A percentile compares a stretch with the other conserved stretches of the same genome.
Evolutionary conservation across 1,140 invertebrate genomes (phyloP).

Genomic region (Telenomus remus): DNA sequence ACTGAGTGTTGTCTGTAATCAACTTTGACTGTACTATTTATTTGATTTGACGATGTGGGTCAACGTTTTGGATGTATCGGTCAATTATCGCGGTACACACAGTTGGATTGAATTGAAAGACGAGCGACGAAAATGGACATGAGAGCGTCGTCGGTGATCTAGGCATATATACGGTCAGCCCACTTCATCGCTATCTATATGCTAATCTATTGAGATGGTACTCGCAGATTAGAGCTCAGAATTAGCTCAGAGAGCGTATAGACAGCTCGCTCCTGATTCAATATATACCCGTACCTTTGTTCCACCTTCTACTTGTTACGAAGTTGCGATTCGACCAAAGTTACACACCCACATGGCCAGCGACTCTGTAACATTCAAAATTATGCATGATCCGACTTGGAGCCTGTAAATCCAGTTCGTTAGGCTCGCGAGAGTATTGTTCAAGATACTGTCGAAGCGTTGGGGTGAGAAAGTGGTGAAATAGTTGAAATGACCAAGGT

Average conservation of each 20-base stretch:
- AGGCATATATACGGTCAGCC: constrained; percentile 69
- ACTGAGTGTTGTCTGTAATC: no score
- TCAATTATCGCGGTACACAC: constrained; percentile 49
- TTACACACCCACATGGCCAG: constrained; percentile 45
- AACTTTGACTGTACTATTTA: constrained; percentile 3
- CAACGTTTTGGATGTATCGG: constrained; percentile 36
- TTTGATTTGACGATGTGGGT: constrained; percentile 27
- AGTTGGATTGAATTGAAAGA: constrained; percentile 51
- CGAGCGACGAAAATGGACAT: constrained; percentile 66
- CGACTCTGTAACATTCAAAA: constrained; percentile 38
- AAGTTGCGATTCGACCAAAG: constrained; percentile 36
- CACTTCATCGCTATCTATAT: constrained; percentile 74
- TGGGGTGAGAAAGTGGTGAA: constrained; percentile 65
- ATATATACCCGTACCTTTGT: constrained; percentile 65
- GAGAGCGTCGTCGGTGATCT: constrained; percentile 60
- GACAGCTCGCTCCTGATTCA: constrained; percentile 59
- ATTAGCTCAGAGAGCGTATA: constrained; percentile 72
- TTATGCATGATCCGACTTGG: constrained; percentile 48
- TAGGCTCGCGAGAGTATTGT: constrained; percentile 71
- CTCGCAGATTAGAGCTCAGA: constrained; percentile 74
- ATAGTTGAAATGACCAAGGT: constrained; percentile 60
- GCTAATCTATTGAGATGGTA: constrained; percentile 77
- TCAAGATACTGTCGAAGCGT: constrained; percentile 7
- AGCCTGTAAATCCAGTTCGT: constrained; percentile 70
- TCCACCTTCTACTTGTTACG: constrained; percentile 69